phyloP scores from a whole-genome alignment of 2,113 vertebrate species.

The Pelusios castaneus region DNA sequence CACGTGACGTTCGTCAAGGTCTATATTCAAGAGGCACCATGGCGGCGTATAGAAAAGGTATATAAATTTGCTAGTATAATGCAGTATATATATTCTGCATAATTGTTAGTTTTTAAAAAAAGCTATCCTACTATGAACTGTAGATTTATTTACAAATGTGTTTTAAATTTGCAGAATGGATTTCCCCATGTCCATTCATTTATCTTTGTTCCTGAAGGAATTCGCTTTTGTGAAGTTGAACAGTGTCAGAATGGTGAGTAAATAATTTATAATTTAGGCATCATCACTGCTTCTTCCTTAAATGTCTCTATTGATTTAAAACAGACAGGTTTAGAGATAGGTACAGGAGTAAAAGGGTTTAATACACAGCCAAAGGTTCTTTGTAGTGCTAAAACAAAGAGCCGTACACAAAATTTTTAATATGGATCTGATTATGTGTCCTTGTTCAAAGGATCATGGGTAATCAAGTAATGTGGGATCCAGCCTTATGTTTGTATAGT shows the following conservation, averaged over 20 bases:
- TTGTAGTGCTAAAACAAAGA: neutral
- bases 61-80: neutral
- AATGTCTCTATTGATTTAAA: neutral
- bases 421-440: neutral
- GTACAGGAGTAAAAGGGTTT: neutral
- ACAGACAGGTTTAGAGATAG: neutral
- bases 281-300: neutral
- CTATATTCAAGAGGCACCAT: slow-evolving; percentile 79
- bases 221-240: slow-evolving; percentile 87
- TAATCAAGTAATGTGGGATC: neutral
- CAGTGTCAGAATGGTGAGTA: slow-evolving; percentile 82
- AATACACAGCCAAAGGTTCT: neutral
- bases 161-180: slow-evolving; percentile 78
- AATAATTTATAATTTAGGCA: neutral
- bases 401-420: neutral
- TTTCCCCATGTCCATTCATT: slow-evolving; percentile 85
- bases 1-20: slow-evolving; percentile 84
- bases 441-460: neutral
- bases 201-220: slow-evolving; percentile 80
- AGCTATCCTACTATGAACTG: neutral
- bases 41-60: slow-evolving; percentile 90
- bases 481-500: neutral
- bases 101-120: neutral
- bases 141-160: slow-evolving; percentile 6
- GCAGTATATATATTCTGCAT: neutral